Conservation (phyloP, 2,888 invertebrate genomes). For the Congeria kusceri region DNA sequence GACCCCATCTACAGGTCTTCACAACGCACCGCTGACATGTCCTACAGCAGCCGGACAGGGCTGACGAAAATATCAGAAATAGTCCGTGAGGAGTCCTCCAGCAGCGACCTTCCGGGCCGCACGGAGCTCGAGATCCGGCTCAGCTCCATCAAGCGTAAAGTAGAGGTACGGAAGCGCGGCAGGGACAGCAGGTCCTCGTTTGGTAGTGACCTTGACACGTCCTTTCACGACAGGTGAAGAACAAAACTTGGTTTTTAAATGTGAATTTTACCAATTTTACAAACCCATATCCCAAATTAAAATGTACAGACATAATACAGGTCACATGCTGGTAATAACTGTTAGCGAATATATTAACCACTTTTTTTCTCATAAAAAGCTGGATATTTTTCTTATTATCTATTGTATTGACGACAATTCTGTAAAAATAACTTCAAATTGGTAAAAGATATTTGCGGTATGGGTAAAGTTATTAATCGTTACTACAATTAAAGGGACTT, state of each 20-base stretch:
- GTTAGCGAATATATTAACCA: too few relatives aligned
- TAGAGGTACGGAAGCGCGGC: constrained; percentile 53
- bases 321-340: too few relatives aligned
- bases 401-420: too few relatives aligned
- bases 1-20: constrained; percentile 32
- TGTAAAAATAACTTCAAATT: too few relatives aligned
- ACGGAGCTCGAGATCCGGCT: constrained; percentile 45
- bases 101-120: constrained; percentile 49
- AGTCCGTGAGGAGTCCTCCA: constrained; percentile 55
- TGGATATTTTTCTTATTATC: too few relatives aligned
- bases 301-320: too few relatives aligned
- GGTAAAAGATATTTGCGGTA: too few relatives aligned
- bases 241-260: background rate
- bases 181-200: constrained; percentile 56
- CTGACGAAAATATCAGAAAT: constrained; percentile 52
- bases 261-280: too few relatives aligned
- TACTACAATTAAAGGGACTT: too few relatives aligned
- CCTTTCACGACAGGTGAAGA: constrained; percentile 32
- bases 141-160: constrained; percentile 61
- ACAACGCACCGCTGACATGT: constrained; percentile 17
- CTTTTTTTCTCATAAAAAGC: too few relatives aligned
- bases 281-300: too few relatives aligned
- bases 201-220: constrained; percentile 53
- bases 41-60: constrained; percentile 6
- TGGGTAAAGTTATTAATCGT: too few relatives aligned